Conservation (phyloP, 2,888 invertebrate species). For the Sesamia inferens region DNA sequence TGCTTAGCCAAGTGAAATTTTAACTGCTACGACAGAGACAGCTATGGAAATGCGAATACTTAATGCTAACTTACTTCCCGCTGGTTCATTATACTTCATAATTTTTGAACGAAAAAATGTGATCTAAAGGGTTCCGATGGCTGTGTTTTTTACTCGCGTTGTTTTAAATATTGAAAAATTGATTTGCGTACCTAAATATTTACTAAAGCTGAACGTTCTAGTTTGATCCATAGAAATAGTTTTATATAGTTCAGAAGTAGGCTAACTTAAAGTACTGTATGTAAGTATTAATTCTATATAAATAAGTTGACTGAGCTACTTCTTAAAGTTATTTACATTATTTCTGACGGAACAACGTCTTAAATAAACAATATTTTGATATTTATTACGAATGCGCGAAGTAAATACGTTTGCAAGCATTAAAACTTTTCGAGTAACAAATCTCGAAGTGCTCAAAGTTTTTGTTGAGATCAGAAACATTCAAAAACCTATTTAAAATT, state of each 20-base stretch:
- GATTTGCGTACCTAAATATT: slow-evolving; percentile 31
- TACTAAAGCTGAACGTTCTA: slow-evolving; percentile 9
- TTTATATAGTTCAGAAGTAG: slow-evolving; percentile 17
- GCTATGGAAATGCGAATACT: slow-evolving; percentile 88
- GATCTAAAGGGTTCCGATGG: slow-evolving; percentile 78
- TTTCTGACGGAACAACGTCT: not conserved
- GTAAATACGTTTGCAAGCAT: slow-evolving; percentile 41
- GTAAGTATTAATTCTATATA: slow-evolving; percentile 17
- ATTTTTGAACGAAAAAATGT: slow-evolving; percentile 83
- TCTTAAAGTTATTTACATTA: slow-evolving; percentile 7
- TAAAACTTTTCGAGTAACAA: slow-evolving; percentile 53
- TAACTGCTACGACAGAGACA: slow-evolving; percentile 89
- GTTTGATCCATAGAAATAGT: slow-evolving; percentile 9
- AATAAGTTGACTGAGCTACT: slow-evolving; percentile 6
- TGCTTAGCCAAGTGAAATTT: slow-evolving; percentile 90
- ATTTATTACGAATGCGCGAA: slow-evolving; percentile 14
- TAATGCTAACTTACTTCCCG: slow-evolving; percentile 89
- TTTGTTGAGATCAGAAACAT: slow-evolving; percentile 57
- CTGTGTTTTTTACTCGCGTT: slow-evolving; percentile 50
- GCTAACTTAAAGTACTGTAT: slow-evolving; percentile 13
- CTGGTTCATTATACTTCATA: slow-evolving; percentile 89
- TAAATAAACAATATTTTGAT: slow-evolving; percentile 1
- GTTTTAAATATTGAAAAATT: slow-evolving; percentile 50
- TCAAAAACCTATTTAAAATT: slow-evolving; percentile 65
- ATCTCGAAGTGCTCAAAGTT: slow-evolving; percentile 52